Evolutionary conservation across 2,888 invertebrate species (phyloP).

Genomic region (Agonopterix heracliana): DNA sequence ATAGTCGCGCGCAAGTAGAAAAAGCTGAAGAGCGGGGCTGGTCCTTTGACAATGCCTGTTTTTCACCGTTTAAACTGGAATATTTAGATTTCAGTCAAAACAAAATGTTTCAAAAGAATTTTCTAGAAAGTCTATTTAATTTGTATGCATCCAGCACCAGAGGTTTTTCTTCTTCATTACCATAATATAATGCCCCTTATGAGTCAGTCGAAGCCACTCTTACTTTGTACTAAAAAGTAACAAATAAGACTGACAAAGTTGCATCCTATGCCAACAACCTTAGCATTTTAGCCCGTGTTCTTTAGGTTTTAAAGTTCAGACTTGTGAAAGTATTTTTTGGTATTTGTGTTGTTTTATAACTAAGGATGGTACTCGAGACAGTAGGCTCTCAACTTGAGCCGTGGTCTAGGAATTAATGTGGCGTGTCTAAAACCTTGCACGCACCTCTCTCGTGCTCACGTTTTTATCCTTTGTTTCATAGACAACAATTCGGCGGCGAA

Average conservation of each 20-base stretch:
- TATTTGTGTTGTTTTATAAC: conserved; percentile 18
- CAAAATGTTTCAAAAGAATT: too few relatives aligned
- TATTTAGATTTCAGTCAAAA: too few relatives aligned
- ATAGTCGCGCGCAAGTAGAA: too few relatives aligned
- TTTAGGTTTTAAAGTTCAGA: neutral
- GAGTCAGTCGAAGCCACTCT: conserved; percentile 36
- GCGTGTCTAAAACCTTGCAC: conserved; percentile 59
- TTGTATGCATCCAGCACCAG: neutral
- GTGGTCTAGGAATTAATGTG: conserved; percentile 69
- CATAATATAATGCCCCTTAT: conserved; percentile 21
- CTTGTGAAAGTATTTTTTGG: neutral
- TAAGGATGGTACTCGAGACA: conserved; percentile 48
- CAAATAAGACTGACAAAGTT: conserved; percentile 33
- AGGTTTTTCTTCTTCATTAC: neutral
- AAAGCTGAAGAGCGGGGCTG: too few relatives aligned
- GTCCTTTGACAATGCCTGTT: too few relatives aligned
- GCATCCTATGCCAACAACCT: conserved; percentile 12
- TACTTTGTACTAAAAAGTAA: conserved; percentile 39
- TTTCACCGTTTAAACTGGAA: too few relatives aligned
- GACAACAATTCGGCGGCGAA: conserved; percentile 12
- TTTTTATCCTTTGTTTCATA: conserved; percentile 40
- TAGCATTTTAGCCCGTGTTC: too few relatives aligned
- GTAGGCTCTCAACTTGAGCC: conserved; percentile 51
- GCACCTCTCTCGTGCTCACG: conserved; percentile 46
- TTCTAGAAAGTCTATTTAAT: too few relatives aligned